These are phyloP conservation scores for Petrocephalus zakoni DNA, from an alignment of 2,113 vertebrate species.

Conservation along the genomic window DNA sequence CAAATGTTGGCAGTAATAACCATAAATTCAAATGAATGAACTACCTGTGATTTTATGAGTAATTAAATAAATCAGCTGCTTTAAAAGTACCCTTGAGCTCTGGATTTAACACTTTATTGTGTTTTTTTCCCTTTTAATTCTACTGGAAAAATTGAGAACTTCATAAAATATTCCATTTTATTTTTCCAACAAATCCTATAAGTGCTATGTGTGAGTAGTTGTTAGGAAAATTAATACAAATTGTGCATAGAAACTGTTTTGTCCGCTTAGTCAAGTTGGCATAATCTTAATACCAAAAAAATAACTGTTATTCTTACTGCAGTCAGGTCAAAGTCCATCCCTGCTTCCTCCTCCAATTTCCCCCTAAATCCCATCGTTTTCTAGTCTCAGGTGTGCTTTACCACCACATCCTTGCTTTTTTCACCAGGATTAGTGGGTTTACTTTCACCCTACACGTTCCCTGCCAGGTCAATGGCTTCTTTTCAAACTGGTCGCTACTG, in stretches of 20 bases:
- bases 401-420: neutral
- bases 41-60: constrained; percentile 11
- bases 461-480: neutral
- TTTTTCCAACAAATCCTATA: neutral
- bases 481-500: neutral
- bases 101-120: constrained; percentile 16
- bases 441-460: neutral
- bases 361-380: neutral
- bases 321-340: neutral
- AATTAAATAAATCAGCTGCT: constrained; percentile 20
- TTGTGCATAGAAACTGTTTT: neutral
- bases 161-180: constrained; percentile 21
- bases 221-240: neutral
- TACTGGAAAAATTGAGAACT: constrained; percentile 5
- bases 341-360: neutral
- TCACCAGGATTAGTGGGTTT: neutral
- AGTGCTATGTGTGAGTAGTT: neutral
- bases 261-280: neutral
- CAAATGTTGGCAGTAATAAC: constrained; percentile 9
- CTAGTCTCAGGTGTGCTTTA: neutral
- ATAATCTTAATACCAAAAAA: neutral
- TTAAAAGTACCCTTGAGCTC: constrained; percentile 17
- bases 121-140: constrained; percentile 8
- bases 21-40: constrained; percentile 24
- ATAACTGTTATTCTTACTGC: neutral